Percentiles rank a stretch among this genome's conserved stretches.
These are phyloP conservation scores for Corydoras maculifer DNA, from an alignment of 2,113 vertebrate species.

Conservation along the genomic window DNA sequence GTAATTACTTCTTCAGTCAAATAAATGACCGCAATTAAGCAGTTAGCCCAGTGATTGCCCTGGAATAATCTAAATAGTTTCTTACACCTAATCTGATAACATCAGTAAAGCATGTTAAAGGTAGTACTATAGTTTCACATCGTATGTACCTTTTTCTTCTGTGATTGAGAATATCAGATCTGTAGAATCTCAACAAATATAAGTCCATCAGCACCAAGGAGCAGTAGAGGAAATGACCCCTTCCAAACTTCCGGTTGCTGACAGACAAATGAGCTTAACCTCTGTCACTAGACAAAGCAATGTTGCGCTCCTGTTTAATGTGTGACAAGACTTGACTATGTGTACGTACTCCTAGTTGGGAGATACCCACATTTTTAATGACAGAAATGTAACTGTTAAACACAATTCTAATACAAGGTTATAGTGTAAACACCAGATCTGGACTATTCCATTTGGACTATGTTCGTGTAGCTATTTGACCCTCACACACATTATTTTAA, in stretches of 20 bases:
- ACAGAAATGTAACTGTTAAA: neutral
- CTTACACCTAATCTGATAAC: slow-evolving; percentile 4
- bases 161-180: slow-evolving; percentile 21
- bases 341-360: neutral
- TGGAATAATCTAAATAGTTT: neutral
- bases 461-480: neutral
- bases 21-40: slow-evolving; percentile 17
- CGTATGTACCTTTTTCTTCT: neutral
- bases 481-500: neutral
- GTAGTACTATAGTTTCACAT: neutral
- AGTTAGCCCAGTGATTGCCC: neutral
- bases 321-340: slow-evolving; percentile 11
- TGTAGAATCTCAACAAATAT: slow-evolving; percentile 26
- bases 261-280: slow-evolving; percentile 38
- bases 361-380: neutral
- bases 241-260: slow-evolving; percentile 37
- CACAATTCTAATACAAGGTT: neutral
- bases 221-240: slow-evolving; percentile 33
- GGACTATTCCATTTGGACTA: neutral
- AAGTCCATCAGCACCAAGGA: slow-evolving; percentile 24
- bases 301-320: slow-evolving; percentile 18
- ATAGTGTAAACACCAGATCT: neutral
- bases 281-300: slow-evolving; percentile 16
- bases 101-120: slow-evolving; percentile 12
- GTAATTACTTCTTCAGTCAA: slow-evolving; percentile 14